phyloP scores from a whole-genome alignment of 2,888 invertebrate genomes.

The Enchytraeus crypticus region DNA sequence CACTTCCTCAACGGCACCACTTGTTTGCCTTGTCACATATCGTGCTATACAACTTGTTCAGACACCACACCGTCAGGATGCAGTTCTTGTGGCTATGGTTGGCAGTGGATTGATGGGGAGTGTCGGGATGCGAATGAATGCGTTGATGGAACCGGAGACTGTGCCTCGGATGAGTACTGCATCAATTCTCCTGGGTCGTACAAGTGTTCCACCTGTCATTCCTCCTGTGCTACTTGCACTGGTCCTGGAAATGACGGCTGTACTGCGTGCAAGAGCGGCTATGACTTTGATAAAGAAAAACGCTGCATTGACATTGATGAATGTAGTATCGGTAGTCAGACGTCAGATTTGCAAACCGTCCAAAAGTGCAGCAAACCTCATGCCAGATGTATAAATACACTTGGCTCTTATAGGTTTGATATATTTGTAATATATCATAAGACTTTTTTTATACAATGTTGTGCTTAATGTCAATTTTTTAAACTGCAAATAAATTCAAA shows the following conservation, averaged over 20 bases:
- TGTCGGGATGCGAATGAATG: conserved; percentile 22
- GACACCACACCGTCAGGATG: conserved; percentile 6
- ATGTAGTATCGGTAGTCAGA: conserved; percentile 27
- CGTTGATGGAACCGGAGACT: conserved; percentile 5
- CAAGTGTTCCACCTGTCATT: conserved; percentile 57
- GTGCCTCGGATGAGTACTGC: conserved; percentile 22
- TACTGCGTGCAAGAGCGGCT: conserved; percentile 67
- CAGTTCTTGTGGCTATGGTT: conserved; percentile 6
- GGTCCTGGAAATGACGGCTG: conserved; percentile 78
- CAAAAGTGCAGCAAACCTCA: conserved; percentile 10
- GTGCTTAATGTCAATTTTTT: background rate
- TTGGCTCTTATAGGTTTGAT: conserved; percentile 34
- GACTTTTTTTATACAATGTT: background rate
- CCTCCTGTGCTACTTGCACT: conserved; percentile 57
- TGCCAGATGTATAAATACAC: conserved; percentile 32
- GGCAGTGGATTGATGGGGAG: background rate
- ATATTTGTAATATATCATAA: background rate
- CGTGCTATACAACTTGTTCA: conserved; percentile 6
- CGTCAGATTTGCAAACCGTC: conserved; percentile 33
- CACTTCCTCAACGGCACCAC: background rate
- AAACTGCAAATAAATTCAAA: background rate
- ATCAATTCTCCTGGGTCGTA: conserved; percentile 23
- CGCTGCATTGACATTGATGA: conserved; percentile 58
- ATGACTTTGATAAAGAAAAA: conserved; percentile 56
- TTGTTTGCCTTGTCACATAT: conserved; percentile 4